A percentile compares a stretch with the other conserved stretches of the same genome.
Conservation (phyloP, 1,140 invertebrate species). For the Chironomus tepperi region DNA sequence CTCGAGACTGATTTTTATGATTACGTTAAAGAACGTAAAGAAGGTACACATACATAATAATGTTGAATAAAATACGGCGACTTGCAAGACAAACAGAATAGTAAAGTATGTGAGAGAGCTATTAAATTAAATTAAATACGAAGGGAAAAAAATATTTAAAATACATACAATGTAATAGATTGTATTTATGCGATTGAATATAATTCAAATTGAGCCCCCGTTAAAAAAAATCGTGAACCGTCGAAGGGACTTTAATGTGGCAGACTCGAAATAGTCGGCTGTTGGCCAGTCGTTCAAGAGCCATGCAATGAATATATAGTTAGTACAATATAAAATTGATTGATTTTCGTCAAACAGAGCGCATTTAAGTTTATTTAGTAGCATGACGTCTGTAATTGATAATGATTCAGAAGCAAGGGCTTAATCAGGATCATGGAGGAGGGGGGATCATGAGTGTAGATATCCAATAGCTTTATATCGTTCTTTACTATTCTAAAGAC, state of each 20-base stretch:
- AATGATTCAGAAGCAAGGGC: no score
- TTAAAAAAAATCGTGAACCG: no score
- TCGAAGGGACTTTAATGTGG: background rate
- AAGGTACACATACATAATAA: background rate
- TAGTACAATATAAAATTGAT: no score
- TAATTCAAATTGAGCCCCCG: constrained; percentile 4
- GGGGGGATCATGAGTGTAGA: no score
- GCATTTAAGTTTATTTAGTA: no score
- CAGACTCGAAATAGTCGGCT: background rate
- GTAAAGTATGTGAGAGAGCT: background rate
- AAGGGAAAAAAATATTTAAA: background rate
- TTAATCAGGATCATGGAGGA: no score
- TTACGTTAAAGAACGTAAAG: background rate
- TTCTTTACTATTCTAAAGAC: no score
- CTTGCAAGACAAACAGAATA: background rate
- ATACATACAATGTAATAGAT: constrained; percentile 16
- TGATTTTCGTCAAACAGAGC: no score
- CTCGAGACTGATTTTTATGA: constrained; percentile 1
- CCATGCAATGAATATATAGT: no score
- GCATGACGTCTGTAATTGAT: no score
- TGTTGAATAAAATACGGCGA: background rate
- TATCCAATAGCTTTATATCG: no score
- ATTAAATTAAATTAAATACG: constrained; percentile 17
- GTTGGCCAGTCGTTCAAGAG: background rate
- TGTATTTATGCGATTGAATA: constrained; percentile 16